Percentiles rank a stretch among this genome's conserved stretches.
phyloP scores from a whole-genome alignment of 2,888 invertebrate genomes.

The Tenthredo amoena region DNA sequence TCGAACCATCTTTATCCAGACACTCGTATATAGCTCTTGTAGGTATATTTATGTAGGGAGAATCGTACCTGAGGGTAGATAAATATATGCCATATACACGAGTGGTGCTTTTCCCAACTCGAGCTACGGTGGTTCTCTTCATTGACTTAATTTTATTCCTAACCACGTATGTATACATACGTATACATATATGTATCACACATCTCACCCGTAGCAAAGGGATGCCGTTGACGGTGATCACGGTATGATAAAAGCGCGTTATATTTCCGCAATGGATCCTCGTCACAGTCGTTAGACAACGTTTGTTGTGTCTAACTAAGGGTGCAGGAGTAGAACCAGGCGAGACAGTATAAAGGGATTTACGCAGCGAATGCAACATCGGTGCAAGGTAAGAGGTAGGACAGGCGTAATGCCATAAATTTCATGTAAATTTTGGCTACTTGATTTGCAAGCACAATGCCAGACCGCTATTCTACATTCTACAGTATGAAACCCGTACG shows the following conservation, averaged over 20 bases:
- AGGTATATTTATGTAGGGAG: not conserved
- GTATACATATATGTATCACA: not conserved
- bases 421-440: slow-evolving; percentile 75
- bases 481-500: not conserved
- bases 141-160: slow-evolving; percentile 42
- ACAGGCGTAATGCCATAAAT: slow-evolving; percentile 76
- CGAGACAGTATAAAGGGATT: slow-evolving; percentile 14
- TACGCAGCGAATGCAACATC: slow-evolving; percentile 22
- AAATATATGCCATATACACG: slow-evolving; percentile 1
- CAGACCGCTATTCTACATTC: slow-evolving; percentile 65
- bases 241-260: not conserved
- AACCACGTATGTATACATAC: not conserved
- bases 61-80: not conserved
- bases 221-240: not conserved
- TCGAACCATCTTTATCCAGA: not conserved
- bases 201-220: not conserved
- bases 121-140: not conserved
- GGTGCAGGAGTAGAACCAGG: not conserved
- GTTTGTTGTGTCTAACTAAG: slow-evolving; percentile 3
- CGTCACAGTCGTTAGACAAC: slow-evolving; percentile 28
- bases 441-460: slow-evolving; percentile 77
- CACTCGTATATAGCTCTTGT: not conserved
- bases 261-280: slow-evolving; percentile 10
- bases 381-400: slow-evolving; percentile 31
- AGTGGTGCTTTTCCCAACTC: slow-evolving; percentile 35